phyloP scores from a whole-genome alignment of 2,888 invertebrate genomes.

The Pristionchus mayeri region DNA sequence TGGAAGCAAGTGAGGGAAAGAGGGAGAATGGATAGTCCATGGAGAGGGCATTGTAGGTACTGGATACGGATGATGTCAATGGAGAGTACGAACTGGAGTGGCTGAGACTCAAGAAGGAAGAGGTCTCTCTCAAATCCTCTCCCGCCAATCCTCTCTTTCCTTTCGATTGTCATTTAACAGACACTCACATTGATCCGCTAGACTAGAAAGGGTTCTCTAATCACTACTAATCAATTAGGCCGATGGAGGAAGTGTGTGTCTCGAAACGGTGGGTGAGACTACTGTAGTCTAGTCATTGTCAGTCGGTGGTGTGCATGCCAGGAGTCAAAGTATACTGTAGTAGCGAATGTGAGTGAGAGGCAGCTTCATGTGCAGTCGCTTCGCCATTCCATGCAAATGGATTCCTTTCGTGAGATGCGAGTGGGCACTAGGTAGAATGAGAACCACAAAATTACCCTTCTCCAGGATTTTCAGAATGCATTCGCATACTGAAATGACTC shows the following conservation, averaged over 20 bases:
- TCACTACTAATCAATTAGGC: slow-evolving; percentile 2
- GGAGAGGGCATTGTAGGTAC: slow-evolving; percentile 57
- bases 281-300: background rate
- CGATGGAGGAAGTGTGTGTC: background rate
- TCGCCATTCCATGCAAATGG: too few species aligned
- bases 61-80: slow-evolving; percentile 64
- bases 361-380: background rate
- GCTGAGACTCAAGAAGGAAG: slow-evolving; percentile 58
- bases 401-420: background rate
- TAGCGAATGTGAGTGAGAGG: background rate
- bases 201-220: background rate
- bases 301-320: background rate
- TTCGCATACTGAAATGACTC: too few species aligned
- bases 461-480: too few species aligned
- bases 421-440: background rate
- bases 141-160: too few species aligned
- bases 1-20: slow-evolving; percentile 69
- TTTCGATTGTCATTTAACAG: background rate
- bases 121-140: slow-evolving; percentile 32
- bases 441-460: too few species aligned
- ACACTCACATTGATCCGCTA: background rate
- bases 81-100: slow-evolving; percentile 66
- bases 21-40: too few species aligned
- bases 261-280: background rate
- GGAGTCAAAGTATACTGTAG: background rate